These are phyloP conservation scores for Miltochrista miniata DNA, from an alignment of 2,888 invertebrate genomes.

Conservation along the genomic window DNA sequence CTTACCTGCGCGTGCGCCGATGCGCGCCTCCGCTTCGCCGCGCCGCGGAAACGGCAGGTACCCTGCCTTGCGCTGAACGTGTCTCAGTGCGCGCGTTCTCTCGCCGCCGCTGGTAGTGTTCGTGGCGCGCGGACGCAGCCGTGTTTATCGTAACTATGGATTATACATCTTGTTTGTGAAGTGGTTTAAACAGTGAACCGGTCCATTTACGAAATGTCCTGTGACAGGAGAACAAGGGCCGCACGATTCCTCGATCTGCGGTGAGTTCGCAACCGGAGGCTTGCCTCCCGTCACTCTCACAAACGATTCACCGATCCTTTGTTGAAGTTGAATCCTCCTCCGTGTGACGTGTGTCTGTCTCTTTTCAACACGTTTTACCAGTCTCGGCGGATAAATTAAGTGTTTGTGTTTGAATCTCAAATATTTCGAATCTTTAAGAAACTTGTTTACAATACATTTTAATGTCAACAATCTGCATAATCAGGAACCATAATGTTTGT, in stretches of 20 bases:
- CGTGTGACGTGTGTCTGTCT: conserved; percentile 72
- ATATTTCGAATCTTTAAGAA: conserved; percentile 24
- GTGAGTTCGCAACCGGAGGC: conserved; percentile 72
- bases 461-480: conserved; percentile 6
- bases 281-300: conserved; percentile 63
- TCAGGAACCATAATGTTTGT: not conserved
- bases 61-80: conserved; percentile 61
- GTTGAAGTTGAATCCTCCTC: conserved; percentile 76
- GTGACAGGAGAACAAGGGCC: conserved; percentile 80
- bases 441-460: conserved; percentile 5
- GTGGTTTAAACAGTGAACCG: conserved; percentile 68
- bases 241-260: conserved; percentile 81
- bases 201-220: conserved; percentile 77
- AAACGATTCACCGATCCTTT: conserved; percentile 67
- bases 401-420: conserved; percentile 49
- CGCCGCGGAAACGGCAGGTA: conserved; percentile 77
- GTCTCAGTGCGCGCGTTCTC: conserved; percentile 81
- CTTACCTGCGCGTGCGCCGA: conserved; percentile 77
- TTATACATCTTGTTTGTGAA: conserved; percentile 70
- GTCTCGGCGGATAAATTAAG: conserved; percentile 54
- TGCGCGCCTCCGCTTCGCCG: conserved; percentile 78
- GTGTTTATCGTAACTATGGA: conserved; percentile 69
- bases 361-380: conserved; percentile 70
- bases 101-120: conserved; percentile 81
- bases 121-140: conserved; percentile 72